These are phyloP conservation scores for Phaethon lepturus DNA, from an alignment of 2,113 vertebrate species.

Conservation along the genomic window DNA sequence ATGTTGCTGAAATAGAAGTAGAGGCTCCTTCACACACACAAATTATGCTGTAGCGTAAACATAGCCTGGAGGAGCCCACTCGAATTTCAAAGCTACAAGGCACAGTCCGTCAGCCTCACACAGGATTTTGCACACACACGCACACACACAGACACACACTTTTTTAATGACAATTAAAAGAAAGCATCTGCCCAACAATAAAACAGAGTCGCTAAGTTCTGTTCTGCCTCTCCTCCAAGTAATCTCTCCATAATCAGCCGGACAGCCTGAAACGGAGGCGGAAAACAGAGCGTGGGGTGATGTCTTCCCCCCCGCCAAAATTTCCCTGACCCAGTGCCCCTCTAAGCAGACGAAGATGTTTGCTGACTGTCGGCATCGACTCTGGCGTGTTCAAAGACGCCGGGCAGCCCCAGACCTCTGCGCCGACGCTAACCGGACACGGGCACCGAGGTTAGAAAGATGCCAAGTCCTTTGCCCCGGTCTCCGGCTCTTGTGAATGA, in stretches of 20 bases:
- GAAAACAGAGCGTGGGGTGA: background rate
- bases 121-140: background rate
- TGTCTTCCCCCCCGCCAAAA: rapidly evolving
- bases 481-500: background rate
- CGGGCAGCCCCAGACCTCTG: background rate
- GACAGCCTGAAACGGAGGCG: background rate
- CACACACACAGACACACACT: background rate
- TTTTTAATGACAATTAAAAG: background rate
- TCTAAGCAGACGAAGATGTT: rapidly evolving
- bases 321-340: background rate
- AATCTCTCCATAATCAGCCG: background rate
- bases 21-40: slow-evolving; percentile 50
- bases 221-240: background rate
- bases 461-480: background rate
- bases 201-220: rapidly evolving
- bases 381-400: background rate
- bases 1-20: slow-evolving; percentile 11
- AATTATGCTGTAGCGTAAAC: background rate
- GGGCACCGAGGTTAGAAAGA: background rate
- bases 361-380: background rate
- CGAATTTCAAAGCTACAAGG: slow-evolving; percentile 51
- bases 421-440: background rate
- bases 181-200: background rate
- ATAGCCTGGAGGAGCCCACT: slow-evolving; percentile 40
- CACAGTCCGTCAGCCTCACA: background rate